Evolutionary conservation across 2,113 vertebrate species (phyloP).

Genomic region (Ptilorrhoa leucosticta): DNA sequence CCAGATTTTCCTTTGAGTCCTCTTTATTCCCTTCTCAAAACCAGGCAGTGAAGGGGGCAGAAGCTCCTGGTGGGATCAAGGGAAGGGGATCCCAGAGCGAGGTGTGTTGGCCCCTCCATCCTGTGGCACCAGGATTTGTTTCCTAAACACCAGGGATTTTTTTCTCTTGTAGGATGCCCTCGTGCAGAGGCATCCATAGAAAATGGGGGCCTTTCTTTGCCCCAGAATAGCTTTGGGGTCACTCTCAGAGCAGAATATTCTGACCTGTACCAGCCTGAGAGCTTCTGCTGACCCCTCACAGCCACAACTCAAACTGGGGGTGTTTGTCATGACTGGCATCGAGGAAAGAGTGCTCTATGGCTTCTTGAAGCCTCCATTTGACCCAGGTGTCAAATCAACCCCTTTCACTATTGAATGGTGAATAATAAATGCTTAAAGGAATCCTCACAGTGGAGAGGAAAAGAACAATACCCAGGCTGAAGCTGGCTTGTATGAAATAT

Average conservation of each 20-base stretch:
- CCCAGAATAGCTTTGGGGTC: not conserved
- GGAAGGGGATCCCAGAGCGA: not conserved
- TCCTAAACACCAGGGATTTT: not conserved
- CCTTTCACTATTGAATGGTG: not conserved
- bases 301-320: not conserved
- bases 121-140: not conserved
- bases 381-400: not conserved
- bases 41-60: not conserved
- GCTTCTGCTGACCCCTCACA: not conserved
- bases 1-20: not conserved
- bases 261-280: not conserved
- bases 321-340: not conserved
- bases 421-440: not conserved
- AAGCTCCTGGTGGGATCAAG: not conserved
- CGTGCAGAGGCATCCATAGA: not conserved
- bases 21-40: not conserved
- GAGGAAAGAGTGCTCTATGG: not conserved
- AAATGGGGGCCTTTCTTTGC: not conserved
- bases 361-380: not conserved
- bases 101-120: not conserved
- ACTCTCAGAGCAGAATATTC: not conserved
- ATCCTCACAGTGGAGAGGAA: not conserved
- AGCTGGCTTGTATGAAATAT: not conserved
- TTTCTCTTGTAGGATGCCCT: not conserved
- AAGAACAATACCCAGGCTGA: not conserved